Evolutionary conservation across 1,140 invertebrate genomes (phyloP).

Genomic region (Drosophila ogumai): DNA sequence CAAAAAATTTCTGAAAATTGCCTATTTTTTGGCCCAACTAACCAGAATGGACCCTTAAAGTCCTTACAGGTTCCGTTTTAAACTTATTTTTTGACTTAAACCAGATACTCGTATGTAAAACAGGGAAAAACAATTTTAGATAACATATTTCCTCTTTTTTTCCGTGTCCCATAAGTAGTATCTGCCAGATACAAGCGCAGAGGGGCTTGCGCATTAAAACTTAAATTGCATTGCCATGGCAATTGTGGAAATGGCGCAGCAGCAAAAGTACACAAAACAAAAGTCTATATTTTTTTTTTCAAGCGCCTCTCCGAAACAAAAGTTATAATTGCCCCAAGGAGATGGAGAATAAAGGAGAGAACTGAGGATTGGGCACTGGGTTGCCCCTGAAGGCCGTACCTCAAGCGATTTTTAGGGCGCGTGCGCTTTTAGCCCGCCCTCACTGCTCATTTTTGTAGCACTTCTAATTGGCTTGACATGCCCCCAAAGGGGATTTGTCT

Average conservation of each 20-base stretch:
- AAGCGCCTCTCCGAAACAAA: constrained; percentile 25
- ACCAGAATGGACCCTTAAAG: too few species aligned
- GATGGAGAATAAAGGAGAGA: not conserved
- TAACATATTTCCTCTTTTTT: not conserved
- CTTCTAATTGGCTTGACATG: constrained; percentile 67
- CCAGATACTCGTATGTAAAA: not conserved
- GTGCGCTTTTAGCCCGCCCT: constrained; percentile 35
- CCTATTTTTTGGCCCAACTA: too few species aligned
- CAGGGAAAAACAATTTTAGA: not conserved
- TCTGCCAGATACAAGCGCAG: constrained; percentile 59
- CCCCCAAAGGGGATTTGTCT: constrained; percentile 28
- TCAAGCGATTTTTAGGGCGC: constrained; percentile 50
- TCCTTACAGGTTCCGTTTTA: too few species aligned
- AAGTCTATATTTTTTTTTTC: constrained; percentile 18
- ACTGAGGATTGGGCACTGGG: not conserved
- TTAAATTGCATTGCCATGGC: constrained; percentile 64
- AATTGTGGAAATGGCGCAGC: constrained; percentile 59
- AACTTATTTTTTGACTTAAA: not conserved
- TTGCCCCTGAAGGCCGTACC: constrained; percentile 43
- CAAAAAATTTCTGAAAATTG: too few species aligned
- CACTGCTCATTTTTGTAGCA: constrained; percentile 53
- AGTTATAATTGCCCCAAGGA: constrained; percentile 51
- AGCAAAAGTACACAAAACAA: constrained; percentile 37
- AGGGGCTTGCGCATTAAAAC: constrained; percentile 41
- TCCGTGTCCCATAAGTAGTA: constrained; percentile 28